Evolutionary conservation across 2,113 vertebrate species (phyloP).

Genomic region (Maylandia zebra): DNA sequence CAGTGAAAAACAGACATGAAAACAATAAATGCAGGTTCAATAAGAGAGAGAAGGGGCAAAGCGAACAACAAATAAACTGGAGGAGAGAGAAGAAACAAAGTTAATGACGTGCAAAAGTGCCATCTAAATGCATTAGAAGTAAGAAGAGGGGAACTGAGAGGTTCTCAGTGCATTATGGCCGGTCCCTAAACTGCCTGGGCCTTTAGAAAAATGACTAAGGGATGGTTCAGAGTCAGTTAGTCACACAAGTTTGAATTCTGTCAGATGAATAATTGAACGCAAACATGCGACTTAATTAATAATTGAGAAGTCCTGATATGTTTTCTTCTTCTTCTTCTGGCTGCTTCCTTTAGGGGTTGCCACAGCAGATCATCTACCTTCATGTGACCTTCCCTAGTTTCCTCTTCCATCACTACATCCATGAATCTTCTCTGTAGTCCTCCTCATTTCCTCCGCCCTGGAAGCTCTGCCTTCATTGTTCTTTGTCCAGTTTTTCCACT

Average conservation of each 20-base stretch:
- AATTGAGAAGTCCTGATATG: neutral
- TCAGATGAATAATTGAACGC: neutral
- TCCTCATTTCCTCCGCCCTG: accelerated
- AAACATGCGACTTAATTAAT: neutral
- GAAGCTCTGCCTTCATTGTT: neutral
- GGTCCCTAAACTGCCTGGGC: neutral
- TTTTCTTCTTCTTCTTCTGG: neutral
- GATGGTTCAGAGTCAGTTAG: neutral
- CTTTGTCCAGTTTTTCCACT: neutral
- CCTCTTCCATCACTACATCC: neutral
- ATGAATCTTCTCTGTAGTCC: neutral
- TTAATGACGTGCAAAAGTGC: neutral
- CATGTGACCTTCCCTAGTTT: neutral
- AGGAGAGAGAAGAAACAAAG: neutral
- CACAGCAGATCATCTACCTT: neutral
- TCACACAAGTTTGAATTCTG: neutral
- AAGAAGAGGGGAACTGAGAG: neutral
- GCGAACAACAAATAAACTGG: neutral
- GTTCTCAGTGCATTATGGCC: neutral
- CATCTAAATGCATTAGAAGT: neutral
- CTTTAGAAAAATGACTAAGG: neutral
- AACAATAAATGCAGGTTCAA: neutral
- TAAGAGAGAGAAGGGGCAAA: neutral
- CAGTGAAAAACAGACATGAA: neutral
- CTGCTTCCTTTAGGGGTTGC: neutral